phyloP scores from a whole-genome alignment of 2,797 vertebrate genomes.

The Acrossocheilus wenchowensis region DNA sequence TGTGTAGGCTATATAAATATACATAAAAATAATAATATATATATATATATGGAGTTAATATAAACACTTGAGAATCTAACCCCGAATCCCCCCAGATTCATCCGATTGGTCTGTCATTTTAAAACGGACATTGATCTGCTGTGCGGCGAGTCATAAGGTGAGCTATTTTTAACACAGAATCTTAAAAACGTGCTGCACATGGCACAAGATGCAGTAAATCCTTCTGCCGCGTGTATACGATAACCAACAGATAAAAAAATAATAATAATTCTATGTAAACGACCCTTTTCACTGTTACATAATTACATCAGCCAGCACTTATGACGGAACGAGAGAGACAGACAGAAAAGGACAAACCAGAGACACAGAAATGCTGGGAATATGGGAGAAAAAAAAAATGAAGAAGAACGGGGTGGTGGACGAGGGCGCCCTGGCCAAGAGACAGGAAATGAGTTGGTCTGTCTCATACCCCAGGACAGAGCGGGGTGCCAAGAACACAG shows the following conservation, averaged over 20 bases:
- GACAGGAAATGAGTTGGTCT: constrained; percentile 73
- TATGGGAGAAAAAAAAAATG: neutral
- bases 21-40: neutral
- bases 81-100: neutral
- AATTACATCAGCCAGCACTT: constrained; percentile 31
- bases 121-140: constrained; percentile 9
- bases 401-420: constrained; percentile 38
- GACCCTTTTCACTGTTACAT: constrained; percentile 9
- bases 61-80: neutral
- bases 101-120: neutral
- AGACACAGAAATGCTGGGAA: neutral
- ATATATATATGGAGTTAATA: neutral
- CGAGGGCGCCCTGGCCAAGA: constrained; percentile 56
- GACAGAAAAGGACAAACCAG: neutral
- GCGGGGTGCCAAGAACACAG: constrained; percentile 56
- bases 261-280: neutral
- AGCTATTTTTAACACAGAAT: constrained; percentile 21
- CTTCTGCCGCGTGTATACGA: neutral
- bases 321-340: neutral
- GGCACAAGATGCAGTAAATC: neutral
- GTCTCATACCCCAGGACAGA: constrained; percentile 60
- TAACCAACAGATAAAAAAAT: constrained; percentile 1
- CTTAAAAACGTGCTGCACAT: constrained; percentile 19
- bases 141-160: neutral
- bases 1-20: neutral